Evolutionary conservation across 2,797 vertebrate species (phyloP), one percentile per base, ranked within the genome.

Genomic region (Gymnothorax reevesii): DNA sequence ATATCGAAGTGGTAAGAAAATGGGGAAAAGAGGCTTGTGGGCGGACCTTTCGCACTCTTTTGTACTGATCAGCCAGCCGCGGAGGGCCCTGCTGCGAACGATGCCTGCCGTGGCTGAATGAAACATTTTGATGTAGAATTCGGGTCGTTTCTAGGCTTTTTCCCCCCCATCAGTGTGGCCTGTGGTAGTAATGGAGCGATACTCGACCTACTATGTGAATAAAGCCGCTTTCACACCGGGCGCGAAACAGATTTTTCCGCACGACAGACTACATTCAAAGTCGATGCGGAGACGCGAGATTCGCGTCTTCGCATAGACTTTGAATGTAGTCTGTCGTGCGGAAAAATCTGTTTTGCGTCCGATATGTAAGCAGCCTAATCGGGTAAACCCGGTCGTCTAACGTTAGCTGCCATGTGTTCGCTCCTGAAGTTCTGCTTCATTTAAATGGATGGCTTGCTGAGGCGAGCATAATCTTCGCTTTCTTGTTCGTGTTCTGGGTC

Each of bases 1-100:
- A 97, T 93, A 98, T 99, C 90, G 97, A 99, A 93, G 96, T 98
- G 97, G 98, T 99, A 91, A 93, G 98, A 95, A 87, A 20, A 84
- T 83, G 84, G 69, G 71, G 42, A 27, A 25, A 8, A 59, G 57
- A 25, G 57, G 57, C 49, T 75, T 75, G 82, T 75, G 77, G 88
- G 87, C 62, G 86, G 54, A 27, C 25, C 62, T 87, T 79, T 57
- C 77, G 54, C 27, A 64, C 52, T 62, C 83, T 71, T 84, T 88
- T 86, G 84, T 86, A 66, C 57, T 49, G 60, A 8, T 15, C 49
- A 75, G 27, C 13, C 73, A 13, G 73, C 73, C 33, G 17, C 13
- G 57, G 60, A 60, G 57, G 66, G 88, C 90, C 88, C 88, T 75
- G 83, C 88, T 75, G 83, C 88, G 82, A 85, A 57, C 80, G 71